These are phyloP conservation scores for Drosophila obscura DNA, from an alignment of 1,140 invertebrate species.

Conservation along the genomic window DNA sequence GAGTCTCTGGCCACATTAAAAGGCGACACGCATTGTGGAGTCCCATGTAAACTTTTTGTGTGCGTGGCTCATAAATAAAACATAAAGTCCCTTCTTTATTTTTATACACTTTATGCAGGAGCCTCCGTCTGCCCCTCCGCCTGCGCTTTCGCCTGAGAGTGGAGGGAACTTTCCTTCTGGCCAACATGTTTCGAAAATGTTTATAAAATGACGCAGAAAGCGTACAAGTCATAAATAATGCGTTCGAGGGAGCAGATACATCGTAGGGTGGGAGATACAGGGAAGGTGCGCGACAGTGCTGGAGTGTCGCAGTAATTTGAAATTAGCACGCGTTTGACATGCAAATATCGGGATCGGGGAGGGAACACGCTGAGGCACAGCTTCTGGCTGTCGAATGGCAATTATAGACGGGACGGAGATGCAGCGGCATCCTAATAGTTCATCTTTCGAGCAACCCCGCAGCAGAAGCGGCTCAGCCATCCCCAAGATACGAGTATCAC, in stretches of 20 bases:
- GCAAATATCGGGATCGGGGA: conserved; percentile 62
- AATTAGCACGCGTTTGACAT: conserved; percentile 78
- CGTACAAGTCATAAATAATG: conserved; percentile 82
- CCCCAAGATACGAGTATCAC: conserved; percentile 4
- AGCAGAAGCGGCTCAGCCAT: conserved; percentile 16
- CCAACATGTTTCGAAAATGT: conserved; percentile 77
- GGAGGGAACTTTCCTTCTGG: background rate
- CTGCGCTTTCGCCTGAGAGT: background rate
- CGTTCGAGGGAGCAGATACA: conserved; percentile 30
- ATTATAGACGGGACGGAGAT: conserved; percentile 20
- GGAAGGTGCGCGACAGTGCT: background rate
- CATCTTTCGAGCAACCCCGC: background rate
- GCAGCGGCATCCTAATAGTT: background rate
- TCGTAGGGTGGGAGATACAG: background rate
- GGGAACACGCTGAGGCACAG: conserved; percentile 31
- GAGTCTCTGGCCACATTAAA: conserved; percentile 38
- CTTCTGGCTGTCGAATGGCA: conserved; percentile 14
- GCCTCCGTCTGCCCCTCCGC: conserved; percentile 36
- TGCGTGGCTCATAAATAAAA: conserved; percentile 75
- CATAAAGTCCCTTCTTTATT: conserved; percentile 64
- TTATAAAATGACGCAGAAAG: conserved; percentile 79
- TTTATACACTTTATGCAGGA: conserved; percentile 54
- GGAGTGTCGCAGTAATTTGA: conserved; percentile 76
- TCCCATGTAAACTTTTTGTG: conserved; percentile 53
- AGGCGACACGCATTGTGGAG: conserved; percentile 37